phyloP scores from a whole-genome alignment of 2,888 invertebrate genomes.

The Tipula vernalis region DNA sequence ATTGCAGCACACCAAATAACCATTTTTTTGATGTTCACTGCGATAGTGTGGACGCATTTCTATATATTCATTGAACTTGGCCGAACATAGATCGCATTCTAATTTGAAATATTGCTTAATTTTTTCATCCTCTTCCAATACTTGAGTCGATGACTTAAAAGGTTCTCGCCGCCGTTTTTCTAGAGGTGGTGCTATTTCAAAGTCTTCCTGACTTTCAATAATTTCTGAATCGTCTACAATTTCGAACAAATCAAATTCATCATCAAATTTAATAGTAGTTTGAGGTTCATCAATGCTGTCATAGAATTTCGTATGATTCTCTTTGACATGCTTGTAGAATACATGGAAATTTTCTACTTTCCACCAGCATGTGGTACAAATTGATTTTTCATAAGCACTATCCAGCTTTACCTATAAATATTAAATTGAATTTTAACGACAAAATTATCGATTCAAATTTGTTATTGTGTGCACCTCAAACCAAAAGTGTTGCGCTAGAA shows the following conservation, averaged over 20 bases:
- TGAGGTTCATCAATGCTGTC: constrained; percentile 21
- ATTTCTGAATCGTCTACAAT: neutral
- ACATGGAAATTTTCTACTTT: constrained; percentile 29
- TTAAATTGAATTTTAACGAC: neutral
- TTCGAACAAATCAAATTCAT: neutral
- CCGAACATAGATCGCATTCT: constrained; percentile 19
- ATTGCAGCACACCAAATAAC: constrained; percentile 20
- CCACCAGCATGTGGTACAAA: constrained; percentile 30
- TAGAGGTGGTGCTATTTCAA: neutral
- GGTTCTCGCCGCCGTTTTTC: neutral
- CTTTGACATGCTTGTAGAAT: constrained; percentile 27
- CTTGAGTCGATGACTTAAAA: neutral
- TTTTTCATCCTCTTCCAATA: neutral
- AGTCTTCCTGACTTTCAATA: neutral
- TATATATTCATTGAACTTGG: constrained; percentile 13
- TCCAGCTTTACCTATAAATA: constrained; percentile 23
- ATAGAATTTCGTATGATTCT: constrained; percentile 26
- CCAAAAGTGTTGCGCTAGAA: constrained; percentile 32
- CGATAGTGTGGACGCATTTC: constrained; percentile 19
- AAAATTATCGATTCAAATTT: neutral
- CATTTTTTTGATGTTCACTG: constrained; percentile 17
- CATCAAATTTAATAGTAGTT: neutral
- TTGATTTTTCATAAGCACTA: constrained; percentile 28
- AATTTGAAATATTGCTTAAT: constrained; percentile 15
- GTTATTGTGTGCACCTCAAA: constrained; percentile 25